phyloP scores from a whole-genome alignment of 2,113 vertebrate species.

The Muntiacus reevesi region DNA sequence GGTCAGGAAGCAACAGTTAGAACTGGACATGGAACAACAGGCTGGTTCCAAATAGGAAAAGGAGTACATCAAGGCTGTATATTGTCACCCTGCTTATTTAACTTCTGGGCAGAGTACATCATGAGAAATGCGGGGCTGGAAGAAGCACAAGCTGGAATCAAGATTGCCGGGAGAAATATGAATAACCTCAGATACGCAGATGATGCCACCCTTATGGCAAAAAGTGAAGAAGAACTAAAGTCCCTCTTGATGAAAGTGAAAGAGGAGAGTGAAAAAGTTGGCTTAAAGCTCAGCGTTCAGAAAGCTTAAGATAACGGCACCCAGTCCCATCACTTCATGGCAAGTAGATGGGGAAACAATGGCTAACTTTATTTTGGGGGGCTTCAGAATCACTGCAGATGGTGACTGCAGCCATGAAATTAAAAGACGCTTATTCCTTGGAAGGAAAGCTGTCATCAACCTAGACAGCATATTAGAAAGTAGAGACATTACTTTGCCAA shows the following conservation, averaged over 20 bases:
- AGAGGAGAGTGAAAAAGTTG: not conserved
- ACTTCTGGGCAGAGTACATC: not conserved
- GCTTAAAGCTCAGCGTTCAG: not conserved
- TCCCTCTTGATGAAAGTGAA: not conserved
- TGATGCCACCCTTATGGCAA: not conserved
- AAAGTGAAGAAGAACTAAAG: not conserved
- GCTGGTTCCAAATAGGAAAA: not conserved
- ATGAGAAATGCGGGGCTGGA: not conserved
- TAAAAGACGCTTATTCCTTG: not conserved
- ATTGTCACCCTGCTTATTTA: not conserved
- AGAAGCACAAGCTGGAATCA: not conserved
- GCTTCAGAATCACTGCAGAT: not conserved
- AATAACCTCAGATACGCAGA: not conserved
- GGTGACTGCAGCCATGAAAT: not conserved
- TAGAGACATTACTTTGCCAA: not conserved
- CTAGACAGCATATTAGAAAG: not conserved
- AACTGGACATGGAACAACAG: not conserved
- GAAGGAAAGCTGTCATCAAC: not conserved
- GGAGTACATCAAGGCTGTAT: not conserved
- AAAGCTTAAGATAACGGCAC: not conserved
- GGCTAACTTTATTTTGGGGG: accelerated
- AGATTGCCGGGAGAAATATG: not conserved
- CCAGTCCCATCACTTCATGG: not conserved
- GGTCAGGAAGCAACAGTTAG: not conserved
- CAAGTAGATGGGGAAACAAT: not conserved